Base-by-base conservation (phyloP, 2,113 vertebrate species). In the Cariama cristata region DNA sequence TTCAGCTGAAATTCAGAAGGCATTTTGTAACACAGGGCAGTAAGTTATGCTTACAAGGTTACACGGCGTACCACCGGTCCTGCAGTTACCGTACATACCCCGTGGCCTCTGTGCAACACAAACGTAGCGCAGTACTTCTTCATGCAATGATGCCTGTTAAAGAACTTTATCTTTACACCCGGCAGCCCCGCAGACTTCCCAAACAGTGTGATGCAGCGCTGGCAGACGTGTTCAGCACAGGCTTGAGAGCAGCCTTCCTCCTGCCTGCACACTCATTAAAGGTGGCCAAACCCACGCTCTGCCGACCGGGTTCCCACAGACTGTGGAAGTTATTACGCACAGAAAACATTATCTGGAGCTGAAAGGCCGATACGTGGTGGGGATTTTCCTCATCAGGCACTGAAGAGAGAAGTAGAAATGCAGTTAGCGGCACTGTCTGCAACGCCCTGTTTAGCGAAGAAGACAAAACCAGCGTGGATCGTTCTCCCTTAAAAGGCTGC, bases 401-500 rank as follows among this genome's bases (percentile, higher is more conserved):
- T 47, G 45, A 24, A 73, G 55, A 60, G 32, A 71, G 75, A 76
- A 64, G 38, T 5, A 55, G 44, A 81, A 64, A 53, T 38, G 11
- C 45, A 33, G 45, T n/a, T n/a, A 32, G 26, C 4, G 8, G 50
- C 8, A 28, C 32, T 7, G 32, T 9, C 28, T 14, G 40, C 58
- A 82, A 4, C 4, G 2, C 66, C 33, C 30, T 58, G 19, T 60
- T 86, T 32, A 80, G 79, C 0, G 17, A 9, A 50, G 59, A 49
- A 30, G 38, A n/a, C 19, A 33, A 52, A 59, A 23, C 16, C 71
- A 50, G 88, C 30, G 52, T 2, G 45, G 73, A 90, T 81, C 18
- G 89, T 69, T 96, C 95, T 93, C 79, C 96, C 96, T 97, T 96
- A 97, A 95, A 96, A 92, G 90, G 92, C 90, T 40, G 81, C 0